These are phyloP conservation scores for Monochamus alternatus DNA, from an alignment of 2,888 invertebrate genomes.

Conservation along the genomic window DNA sequence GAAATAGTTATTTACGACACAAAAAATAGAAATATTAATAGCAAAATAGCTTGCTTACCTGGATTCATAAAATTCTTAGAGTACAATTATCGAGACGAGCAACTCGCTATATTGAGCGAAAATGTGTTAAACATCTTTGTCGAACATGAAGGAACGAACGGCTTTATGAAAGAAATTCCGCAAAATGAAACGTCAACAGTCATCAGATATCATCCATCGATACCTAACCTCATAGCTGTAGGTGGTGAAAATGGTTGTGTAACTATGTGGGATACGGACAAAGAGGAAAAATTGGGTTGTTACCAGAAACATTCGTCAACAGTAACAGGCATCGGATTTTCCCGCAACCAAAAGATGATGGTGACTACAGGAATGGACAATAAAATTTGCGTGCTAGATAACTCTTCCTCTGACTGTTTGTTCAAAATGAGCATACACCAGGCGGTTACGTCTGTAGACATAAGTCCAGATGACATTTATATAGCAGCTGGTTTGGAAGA, in stretches of 20 bases:
- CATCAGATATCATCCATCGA: conserved; percentile 60
- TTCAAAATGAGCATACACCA: conserved; percentile 62
- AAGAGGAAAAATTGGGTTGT: conserved; percentile 48
- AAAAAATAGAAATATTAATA: conserved; percentile 59
- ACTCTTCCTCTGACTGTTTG: conserved; percentile 53
- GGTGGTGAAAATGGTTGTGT: conserved; percentile 61
- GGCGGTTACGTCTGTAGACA: conserved; percentile 61
- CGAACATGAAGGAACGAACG: conserved; percentile 45
- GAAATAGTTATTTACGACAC: conserved; percentile 66
- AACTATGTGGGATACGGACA: conserved; percentile 58
- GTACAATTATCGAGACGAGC: conserved; percentile 60
- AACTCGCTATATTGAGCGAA: conserved; percentile 57
- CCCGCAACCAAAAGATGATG: conserved; percentile 56
- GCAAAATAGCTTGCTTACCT: conserved; percentile 54
- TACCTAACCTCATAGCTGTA: conserved; percentile 55
- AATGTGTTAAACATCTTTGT: conserved; percentile 46
- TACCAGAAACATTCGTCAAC: conserved; percentile 56
- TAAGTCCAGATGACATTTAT: conserved; percentile 59
- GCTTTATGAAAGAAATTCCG: conserved; percentile 47
- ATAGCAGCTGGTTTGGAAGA: conserved; percentile 62
- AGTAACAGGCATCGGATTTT: conserved; percentile 60
- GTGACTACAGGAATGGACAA: conserved; percentile 62
- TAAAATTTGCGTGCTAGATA: conserved; percentile 63
- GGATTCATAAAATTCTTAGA: conserved; percentile 57
- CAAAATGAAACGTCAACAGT: conserved; percentile 43